phyloP scores from a whole-genome alignment of 1,140 invertebrate species.

The Charaxes varanes region DNA sequence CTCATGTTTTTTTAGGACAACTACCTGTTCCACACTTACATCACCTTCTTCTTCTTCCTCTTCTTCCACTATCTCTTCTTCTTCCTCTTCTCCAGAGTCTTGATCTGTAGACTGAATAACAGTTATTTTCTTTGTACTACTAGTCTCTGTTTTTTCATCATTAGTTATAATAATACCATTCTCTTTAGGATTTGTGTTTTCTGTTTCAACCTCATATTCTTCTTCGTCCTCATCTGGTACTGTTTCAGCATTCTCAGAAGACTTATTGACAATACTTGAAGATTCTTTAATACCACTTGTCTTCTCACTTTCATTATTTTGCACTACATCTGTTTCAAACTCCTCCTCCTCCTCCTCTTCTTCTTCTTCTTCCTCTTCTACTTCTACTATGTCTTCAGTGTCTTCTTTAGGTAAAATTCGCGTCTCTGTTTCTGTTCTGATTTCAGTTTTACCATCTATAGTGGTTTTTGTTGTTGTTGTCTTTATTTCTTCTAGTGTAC shows the following conservation, averaged over 20 bases:
- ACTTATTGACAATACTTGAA: conserved; percentile 11
- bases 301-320: conserved; percentile 29
- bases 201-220: conserved; percentile 9
- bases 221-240: conserved; percentile 19
- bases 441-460: conserved; percentile 57
- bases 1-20: conserved; percentile 18
- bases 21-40: conserved; percentile 20
- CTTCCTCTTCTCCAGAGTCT: conserved; percentile 33
- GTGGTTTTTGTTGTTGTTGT: conserved; percentile 62
- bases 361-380: conserved; percentile 18
- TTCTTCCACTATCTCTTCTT: conserved; percentile 32
- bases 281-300: conserved; percentile 27
- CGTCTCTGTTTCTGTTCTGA: conserved; percentile 55
- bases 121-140: conserved; percentile 31
- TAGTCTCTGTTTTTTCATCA: conserved; percentile 30
- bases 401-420: conserved; percentile 50
- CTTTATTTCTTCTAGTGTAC: conserved; percentile 54
- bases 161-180: conserved; percentile 23
- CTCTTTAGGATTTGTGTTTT: conserved; percentile 13
- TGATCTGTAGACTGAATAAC: conserved; percentile 27
- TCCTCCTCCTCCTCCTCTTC: conserved; percentile 21
- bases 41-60: conserved; percentile 28
- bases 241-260: conserved; percentile 25
- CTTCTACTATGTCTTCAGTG: conserved; percentile 29
- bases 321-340: conserved; percentile 20